These are phyloP conservation scores for Zosterops hypoxanthus DNA, from an alignment of 2,113 vertebrate genomes.

Conservation along the genomic window DNA sequence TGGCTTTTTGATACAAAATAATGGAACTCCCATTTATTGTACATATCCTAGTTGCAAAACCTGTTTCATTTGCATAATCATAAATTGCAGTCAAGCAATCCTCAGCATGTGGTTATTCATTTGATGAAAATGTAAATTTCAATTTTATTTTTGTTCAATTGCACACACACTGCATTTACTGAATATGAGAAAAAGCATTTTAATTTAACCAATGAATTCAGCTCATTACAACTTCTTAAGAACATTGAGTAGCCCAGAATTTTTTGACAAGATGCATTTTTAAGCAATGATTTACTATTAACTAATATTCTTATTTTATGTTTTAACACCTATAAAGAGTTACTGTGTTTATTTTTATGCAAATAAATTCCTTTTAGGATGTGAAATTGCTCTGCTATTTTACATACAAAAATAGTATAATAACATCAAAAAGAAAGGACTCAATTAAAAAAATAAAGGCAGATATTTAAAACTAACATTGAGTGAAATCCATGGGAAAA, in stretches of 20 bases:
- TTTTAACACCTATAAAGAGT: conserved; percentile 12
- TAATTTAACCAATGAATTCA: conserved; percentile 65
- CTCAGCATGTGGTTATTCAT: conserved; percentile 67
- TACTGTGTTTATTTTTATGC: background rate
- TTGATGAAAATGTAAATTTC: conserved; percentile 73
- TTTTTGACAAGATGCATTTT: background rate
- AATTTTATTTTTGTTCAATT: conserved; percentile 72
- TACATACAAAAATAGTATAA: background rate
- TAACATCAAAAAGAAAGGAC: background rate
- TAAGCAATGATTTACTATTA: background rate
- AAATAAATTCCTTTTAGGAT: background rate
- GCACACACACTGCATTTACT: conserved; percentile 52
- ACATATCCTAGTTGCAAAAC: conserved; percentile 62
- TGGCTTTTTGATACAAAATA: conserved; percentile 67
- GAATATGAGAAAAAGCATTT: conserved; percentile 68
- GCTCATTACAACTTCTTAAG: conserved; percentile 55
- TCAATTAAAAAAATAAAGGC: background rate
- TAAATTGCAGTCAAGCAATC: conserved; percentile 71
- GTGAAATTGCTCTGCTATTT: background rate
- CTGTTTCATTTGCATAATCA: conserved; percentile 76
- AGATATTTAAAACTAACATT: background rate
- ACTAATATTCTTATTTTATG: background rate
- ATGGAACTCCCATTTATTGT: conserved; percentile 69
- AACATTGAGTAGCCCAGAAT: conserved; percentile 23
- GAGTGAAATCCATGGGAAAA: background rate